Conservation (phyloP, 2,888 invertebrate species). For the Strigamia crassipes region DNA sequence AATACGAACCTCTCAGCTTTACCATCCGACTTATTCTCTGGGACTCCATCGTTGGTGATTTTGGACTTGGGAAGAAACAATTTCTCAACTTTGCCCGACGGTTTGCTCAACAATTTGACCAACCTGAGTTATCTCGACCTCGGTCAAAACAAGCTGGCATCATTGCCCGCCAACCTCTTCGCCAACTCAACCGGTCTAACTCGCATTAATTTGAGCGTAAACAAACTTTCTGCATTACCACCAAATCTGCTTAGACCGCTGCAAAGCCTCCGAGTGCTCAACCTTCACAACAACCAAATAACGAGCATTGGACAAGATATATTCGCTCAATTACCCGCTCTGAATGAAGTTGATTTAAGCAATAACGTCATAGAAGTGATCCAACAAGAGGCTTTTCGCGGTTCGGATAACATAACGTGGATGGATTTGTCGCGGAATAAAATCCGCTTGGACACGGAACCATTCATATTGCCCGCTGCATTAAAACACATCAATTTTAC, state of each 20-base stretch:
- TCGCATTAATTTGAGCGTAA: not conserved
- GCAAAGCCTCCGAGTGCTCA: not conserved
- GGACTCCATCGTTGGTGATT: not conserved
- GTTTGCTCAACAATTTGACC: not conserved
- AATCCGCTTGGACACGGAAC: not conserved
- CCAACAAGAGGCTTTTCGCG: conserved; percentile 13
- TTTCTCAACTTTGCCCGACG: not conserved
- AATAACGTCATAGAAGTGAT: conserved; percentile 20
- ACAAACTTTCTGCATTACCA: not conserved
- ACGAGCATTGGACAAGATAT: not conserved
- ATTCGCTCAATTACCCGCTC: not conserved
- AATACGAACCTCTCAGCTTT: not conserved
- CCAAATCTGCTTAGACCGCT: not conserved
- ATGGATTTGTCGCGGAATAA: conserved; percentile 15
- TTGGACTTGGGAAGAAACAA: conserved; percentile 35
- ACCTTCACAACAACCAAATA: conserved; percentile 23
- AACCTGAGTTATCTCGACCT: not conserved
- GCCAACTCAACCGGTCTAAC: not conserved
- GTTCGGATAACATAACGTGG: conserved; percentile 22
- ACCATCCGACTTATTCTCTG: not conserved
- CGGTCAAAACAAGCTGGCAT: not conserved
- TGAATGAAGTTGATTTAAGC: conserved; percentile 13
- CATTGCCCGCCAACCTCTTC: not conserved
- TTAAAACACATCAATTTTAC: not conserved
- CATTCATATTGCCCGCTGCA: not conserved